Evolutionary conservation across 2,797 vertebrate genomes (phyloP).

Genomic region (Falco naumanni): DNA sequence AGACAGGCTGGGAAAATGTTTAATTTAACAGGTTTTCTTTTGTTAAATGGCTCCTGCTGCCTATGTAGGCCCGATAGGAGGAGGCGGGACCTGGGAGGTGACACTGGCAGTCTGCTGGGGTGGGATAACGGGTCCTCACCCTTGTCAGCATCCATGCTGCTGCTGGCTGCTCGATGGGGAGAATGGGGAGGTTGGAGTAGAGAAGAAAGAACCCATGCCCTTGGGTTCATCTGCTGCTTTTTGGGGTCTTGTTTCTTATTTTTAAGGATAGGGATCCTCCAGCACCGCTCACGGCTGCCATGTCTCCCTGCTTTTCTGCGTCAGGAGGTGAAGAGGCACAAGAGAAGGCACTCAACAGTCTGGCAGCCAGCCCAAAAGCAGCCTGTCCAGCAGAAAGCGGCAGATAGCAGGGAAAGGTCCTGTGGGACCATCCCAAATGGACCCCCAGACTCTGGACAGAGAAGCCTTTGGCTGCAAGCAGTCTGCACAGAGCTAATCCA

Average conservation of each 20-base stretch:
- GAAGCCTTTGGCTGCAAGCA: rapidly evolving
- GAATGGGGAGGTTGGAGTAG: neutral
- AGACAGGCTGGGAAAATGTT: neutral
- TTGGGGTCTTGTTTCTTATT: neutral
- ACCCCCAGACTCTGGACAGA: neutral
- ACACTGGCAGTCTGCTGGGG: neutral
- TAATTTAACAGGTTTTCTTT: neutral
- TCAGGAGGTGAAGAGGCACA: neutral
- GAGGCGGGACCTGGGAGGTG: neutral
- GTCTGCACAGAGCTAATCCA: neutral
- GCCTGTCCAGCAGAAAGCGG: neutral
- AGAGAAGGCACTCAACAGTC: neutral
- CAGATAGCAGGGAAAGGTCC: neutral
- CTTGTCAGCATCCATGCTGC: neutral
- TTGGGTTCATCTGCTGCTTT: neutral
- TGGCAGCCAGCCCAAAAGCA: neutral
- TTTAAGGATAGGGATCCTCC: neutral
- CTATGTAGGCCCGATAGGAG: neutral
- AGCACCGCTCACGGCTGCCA: neutral
- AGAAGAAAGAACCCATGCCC: neutral
- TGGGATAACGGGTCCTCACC: neutral
- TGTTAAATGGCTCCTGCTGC: neutral
- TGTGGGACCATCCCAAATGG: neutral
- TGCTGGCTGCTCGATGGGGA: neutral
- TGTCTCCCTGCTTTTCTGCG: neutral